Percentiles rank a stretch among this genome's conserved stretches.
These are phyloP conservation scores for Drosophila lacteicornis DNA, from an alignment of 1,140 invertebrate genomes.

Conservation along the genomic window DNA sequence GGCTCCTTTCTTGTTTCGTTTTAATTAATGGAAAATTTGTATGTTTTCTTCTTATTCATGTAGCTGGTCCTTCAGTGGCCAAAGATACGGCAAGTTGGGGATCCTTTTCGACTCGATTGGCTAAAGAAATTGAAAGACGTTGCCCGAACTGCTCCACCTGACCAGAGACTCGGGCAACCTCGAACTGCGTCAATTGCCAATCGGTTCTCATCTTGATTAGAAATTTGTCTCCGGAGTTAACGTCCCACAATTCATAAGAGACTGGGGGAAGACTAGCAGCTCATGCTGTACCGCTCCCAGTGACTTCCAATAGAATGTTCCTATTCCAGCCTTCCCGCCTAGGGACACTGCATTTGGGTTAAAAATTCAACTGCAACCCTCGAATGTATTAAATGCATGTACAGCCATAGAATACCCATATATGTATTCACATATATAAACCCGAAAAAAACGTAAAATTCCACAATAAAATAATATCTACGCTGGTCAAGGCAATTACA, in stretches of 20 bases:
- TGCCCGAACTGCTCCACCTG: slow-evolving; percentile 19
- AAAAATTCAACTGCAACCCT: slow-evolving; percentile 51
- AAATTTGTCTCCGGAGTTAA: slow-evolving; percentile 28
- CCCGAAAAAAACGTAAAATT: slow-evolving; percentile 16
- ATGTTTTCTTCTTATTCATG: slow-evolving; percentile 67
- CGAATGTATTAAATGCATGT: slow-evolving; percentile 66
- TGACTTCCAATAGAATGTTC: background rate
- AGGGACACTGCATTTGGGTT: slow-evolving; percentile 24
- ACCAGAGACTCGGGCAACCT: slow-evolving; percentile 3
- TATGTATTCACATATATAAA: slow-evolving; percentile 8
- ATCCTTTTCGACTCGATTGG: slow-evolving; percentile 26
- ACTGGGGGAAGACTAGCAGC: too few species aligned
- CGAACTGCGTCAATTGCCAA: slow-evolving; percentile 2
- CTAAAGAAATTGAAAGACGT: slow-evolving; percentile 57
- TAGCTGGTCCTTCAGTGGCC: slow-evolving; percentile 56
- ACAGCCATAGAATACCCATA: slow-evolving; percentile 44
- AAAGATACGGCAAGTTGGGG: slow-evolving; percentile 16
- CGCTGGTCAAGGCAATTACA: slow-evolving; percentile 78
- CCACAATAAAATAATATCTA: slow-evolving; percentile 49
- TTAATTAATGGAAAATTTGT: slow-evolving; percentile 79
- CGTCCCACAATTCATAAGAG: background rate
- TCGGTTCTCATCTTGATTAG: slow-evolving; percentile 46
- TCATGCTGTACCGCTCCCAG: background rate
- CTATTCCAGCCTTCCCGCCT: slow-evolving; percentile 33
- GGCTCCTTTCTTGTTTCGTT: slow-evolving; percentile 55